These are phyloP conservation scores for Pagrus major DNA, from an alignment of 2,113 vertebrate species.

Conservation along the genomic window DNA sequence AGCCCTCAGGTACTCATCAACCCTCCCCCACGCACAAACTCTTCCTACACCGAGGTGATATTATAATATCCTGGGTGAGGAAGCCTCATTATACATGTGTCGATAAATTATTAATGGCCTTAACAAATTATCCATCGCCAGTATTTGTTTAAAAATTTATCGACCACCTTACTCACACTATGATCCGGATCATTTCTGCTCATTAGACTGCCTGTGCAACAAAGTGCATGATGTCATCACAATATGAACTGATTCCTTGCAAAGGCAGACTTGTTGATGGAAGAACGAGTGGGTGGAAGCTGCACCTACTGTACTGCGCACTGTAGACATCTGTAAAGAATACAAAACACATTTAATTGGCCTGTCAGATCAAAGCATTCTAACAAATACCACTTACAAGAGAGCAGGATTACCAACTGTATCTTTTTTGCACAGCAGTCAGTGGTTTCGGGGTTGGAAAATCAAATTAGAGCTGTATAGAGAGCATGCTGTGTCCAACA, in stretches of 20 bases:
- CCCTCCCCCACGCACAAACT: conserved; percentile 12
- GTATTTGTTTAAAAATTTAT: conserved; percentile 52
- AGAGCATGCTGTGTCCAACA: conserved; percentile 30
- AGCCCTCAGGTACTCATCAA: conserved; percentile 5
- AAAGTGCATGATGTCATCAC: not conserved
- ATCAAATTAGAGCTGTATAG: conserved; percentile 47
- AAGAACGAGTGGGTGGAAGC: not conserved
- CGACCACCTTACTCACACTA: not conserved
- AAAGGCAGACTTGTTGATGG: not conserved
- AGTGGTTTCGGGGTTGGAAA: conserved; percentile 32
- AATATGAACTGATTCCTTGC: not conserved
- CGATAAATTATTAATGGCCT: conserved; percentile 61
- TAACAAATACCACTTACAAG: conserved; percentile 21
- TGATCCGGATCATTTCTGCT: conserved; percentile 17
- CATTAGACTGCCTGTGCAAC: conserved; percentile 9
- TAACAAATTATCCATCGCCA: conserved; percentile 48
- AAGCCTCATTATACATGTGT: conserved; percentile 49
- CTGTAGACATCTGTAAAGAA: conserved; percentile 6
- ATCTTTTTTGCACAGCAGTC: conserved; percentile 41
- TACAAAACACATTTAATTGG: conserved; percentile 60
- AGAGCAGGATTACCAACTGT: conserved; percentile 35
- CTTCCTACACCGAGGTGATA: not conserved
- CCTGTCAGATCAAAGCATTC: conserved; percentile 53
- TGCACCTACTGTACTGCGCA: not conserved
- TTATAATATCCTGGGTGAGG: conserved; percentile 10